A percentile compares a stretch with the other conserved stretches of the same genome.
Evolutionary conservation across 2,797 vertebrate genomes (phyloP).

Genomic region (Mastacembelus armatus): DNA sequence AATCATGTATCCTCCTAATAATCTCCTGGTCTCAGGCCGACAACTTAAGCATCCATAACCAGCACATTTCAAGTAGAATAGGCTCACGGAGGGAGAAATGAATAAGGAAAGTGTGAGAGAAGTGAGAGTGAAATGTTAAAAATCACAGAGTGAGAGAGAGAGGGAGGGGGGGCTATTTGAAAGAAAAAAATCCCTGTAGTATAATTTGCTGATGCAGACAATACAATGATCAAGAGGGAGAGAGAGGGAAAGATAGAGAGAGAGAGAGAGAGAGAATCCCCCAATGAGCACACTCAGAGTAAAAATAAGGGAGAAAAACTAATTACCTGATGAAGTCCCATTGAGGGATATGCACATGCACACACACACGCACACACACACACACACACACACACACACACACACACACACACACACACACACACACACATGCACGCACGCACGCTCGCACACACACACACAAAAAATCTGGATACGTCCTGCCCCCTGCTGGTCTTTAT

Average conservation of each 20-base stretch:
- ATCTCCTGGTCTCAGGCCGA: conserved; percentile 71
- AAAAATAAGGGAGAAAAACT: conserved; percentile 77
- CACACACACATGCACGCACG: no score
- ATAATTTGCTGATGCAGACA: conserved; percentile 72
- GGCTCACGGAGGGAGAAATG: conserved; percentile 58
- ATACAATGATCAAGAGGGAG: conserved; percentile 53
- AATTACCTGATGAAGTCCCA: conserved; percentile 76
- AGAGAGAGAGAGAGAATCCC: conserved; percentile 59
- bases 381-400: not conserved
- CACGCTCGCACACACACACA: no score
- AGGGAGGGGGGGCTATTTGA: conserved; percentile 29
- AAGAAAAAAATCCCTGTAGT: conserved; percentile 58
- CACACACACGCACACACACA: not conserved
- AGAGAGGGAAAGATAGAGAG: conserved; percentile 30
- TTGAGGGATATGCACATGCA: conserved; percentile 25
- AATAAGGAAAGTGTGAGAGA: conserved; percentile 23
- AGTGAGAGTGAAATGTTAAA: conserved; percentile 6
- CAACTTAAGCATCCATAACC: conserved; percentile 76
- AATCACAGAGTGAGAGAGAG: conserved; percentile 5
- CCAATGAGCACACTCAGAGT: conserved; percentile 69
- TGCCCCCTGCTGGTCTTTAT: no score
- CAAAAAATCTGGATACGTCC: no score
- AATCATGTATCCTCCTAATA: conserved; percentile 77
- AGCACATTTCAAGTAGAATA: conserved; percentile 75
- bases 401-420: conserved; percentile 1